Conservation (phyloP, 2,113 vertebrate species). For the Bombycilla garrulus region DNA sequence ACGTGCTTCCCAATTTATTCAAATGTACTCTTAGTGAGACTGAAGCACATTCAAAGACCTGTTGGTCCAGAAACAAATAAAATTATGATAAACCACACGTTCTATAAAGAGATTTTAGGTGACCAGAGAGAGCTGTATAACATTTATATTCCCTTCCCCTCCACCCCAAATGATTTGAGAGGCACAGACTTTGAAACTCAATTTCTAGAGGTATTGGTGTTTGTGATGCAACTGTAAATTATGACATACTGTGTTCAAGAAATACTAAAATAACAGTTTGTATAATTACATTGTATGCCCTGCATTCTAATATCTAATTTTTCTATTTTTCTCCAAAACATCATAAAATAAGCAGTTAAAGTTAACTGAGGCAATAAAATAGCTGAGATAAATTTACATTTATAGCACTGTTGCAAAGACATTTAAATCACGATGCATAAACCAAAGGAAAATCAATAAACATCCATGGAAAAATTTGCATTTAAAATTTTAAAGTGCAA, state of each 20-base stretch:
- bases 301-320: slow-evolving; percentile 32
- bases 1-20: background rate
- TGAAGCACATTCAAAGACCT: background rate
- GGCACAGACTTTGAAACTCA: background rate
- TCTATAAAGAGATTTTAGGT: background rate
- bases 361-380: slow-evolving; percentile 19
- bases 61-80: background rate
- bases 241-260: background rate
- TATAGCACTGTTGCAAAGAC: background rate
- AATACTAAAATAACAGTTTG: slow-evolving; percentile 36
- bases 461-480: background rate
- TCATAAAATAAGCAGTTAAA: slow-evolving; percentile 38
- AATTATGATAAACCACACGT: background rate
- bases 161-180: background rate
- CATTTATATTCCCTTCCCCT: background rate
- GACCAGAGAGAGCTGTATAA: background rate
- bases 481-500: background rate
- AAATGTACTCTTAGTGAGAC: background rate
- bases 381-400: slow-evolving; percentile 33
- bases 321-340: slow-evolving; percentile 9
- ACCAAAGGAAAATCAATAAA: slow-evolving; percentile 2
- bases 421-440: slow-evolving; percentile 33
- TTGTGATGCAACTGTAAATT: background rate
- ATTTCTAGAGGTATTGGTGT: background rate
- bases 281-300: background rate